Conservation (phyloP, 2,797 vertebrate species). For the Aeoliscus strigatus region DNA sequence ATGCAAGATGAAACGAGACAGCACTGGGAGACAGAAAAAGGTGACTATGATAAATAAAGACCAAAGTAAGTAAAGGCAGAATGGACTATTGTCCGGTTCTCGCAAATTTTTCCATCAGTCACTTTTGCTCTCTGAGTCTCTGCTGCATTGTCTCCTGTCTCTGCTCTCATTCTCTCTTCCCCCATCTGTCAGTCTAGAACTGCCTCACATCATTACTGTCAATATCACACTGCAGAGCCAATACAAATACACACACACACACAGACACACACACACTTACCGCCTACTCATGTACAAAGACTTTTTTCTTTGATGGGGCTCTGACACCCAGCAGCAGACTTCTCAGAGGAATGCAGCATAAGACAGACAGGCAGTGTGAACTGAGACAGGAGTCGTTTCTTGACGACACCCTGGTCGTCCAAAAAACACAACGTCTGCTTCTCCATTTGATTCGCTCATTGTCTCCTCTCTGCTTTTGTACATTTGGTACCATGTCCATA, state of each 20-base stretch:
- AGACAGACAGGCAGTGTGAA: slow-evolving; percentile 46
- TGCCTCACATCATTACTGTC: slow-evolving; percentile 58
- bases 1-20: slow-evolving; percentile 3
- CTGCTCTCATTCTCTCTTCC: slow-evolving; percentile 39
- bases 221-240: slow-evolving; percentile 39
- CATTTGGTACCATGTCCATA: too few relatives aligned
- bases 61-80: slow-evolving; percentile 4
- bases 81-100: slow-evolving; percentile 25
- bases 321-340: slow-evolving; percentile 43
- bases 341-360: slow-evolving; percentile 43
- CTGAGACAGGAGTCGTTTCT: slow-evolving; percentile 31
- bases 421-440: slow-evolving; percentile 22
- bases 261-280: slow-evolving; percentile 31
- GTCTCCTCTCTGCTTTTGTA: slow-evolving; percentile 4
- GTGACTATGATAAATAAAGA: slow-evolving; percentile 7
- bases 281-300: slow-evolving; percentile 40
- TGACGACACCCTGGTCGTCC: slow-evolving; percentile 36
- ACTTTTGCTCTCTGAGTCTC: slow-evolving; percentile 11
- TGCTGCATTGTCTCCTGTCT: slow-evolving; percentile 20
- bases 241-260: slow-evolving; percentile 42
- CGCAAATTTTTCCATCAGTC: background rate
- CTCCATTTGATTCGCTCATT: slow-evolving; percentile 19
- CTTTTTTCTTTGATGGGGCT: slow-evolving; percentile 41
- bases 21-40: background rate
- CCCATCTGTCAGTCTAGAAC: slow-evolving; percentile 53